Evolutionary conservation across 2,113 vertebrate genomes (phyloP), one percentile per base, ranked within the genome.

Genomic region (Epinephelus fuscoguttatus): DNA sequence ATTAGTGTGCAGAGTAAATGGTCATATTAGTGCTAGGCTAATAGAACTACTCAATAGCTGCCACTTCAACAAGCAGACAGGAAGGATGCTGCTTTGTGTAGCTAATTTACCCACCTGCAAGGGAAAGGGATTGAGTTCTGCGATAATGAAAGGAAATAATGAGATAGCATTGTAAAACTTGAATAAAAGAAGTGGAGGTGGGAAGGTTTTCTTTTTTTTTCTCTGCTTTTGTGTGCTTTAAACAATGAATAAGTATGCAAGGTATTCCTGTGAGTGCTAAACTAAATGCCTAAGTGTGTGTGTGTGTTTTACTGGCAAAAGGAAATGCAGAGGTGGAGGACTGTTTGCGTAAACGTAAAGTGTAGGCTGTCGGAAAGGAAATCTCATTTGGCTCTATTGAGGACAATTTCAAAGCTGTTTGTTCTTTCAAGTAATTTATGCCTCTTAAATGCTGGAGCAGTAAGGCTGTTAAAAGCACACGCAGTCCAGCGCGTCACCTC

Each of bases 341-440:
- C 23, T 74, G 47, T 56, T 70, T 78, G 62, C 27, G 21, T n/a
- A 77, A 75, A 49, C 0, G 1, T 75, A 50, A 23, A 59, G 63
- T 81, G 76, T 63, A 53, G 81, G 77, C 70, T 78, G 45, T 67
- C 42, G 9, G 72, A 63, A 56, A 78, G 57, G 21, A 84, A 76
- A 84, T 87, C 82, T 77, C 45, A 81, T 78, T 79, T 56, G 57
- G 82, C 49, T 30, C 59, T 19, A 66, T 33, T 70, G 69, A 81
- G 21, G 60, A 81, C 30, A 18, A 59, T 87, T 82, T 84, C 27
- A 73, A 63, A 88, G 78, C 70, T 47, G 27, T 84, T 84, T 79
- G 74, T 68, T 81, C 64, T 83, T 70, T 37, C 33, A 69, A 72
- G 66, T 57, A 23, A 68, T 73, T 72, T 62, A 47, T 75, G 60